Conservation (phyloP, 2,797 vertebrate species). For the Pelodytes ibericus region DNA sequence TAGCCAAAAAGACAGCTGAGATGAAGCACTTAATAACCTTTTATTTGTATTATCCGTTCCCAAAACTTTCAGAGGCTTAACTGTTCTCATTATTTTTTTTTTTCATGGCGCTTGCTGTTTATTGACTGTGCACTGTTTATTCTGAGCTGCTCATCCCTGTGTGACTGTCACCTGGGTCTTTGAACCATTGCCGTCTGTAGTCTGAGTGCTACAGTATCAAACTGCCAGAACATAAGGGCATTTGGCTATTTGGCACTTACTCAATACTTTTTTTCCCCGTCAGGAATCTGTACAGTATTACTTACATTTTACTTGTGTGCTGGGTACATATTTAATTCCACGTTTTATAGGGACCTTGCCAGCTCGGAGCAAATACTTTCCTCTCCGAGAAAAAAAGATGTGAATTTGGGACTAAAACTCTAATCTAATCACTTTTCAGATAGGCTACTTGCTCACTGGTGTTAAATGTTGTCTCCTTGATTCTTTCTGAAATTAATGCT, state of each 20-base stretch:
- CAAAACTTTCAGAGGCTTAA: slow-evolving; percentile 6
- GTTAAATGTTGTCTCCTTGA: no score
- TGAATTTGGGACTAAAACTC: no score
- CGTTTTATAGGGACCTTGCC: no score
- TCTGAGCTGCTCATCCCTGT: not conserved
- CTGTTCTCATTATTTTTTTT: not conserved
- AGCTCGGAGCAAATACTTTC: no score
- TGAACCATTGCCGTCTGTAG: not conserved
- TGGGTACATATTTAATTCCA: not conserved
- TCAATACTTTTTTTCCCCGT: not conserved
- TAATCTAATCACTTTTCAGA: no score
- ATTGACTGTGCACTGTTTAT: slow-evolving; percentile 1
- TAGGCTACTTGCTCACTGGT: no score
- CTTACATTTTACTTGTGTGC: not conserved
- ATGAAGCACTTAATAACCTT: slow-evolving; percentile 1
- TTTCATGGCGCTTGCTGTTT: not conserved
- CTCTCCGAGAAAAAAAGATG: no score
- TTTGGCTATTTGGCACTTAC: not conserved
- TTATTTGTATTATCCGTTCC: slow-evolving; percentile 10
- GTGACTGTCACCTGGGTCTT: slow-evolving; percentile 18
- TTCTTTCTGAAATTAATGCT: no score
- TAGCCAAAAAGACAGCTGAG: not conserved
- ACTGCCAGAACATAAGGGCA: not conserved
- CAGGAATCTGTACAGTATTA: not conserved
- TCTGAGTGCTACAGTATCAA: not conserved